Conservation (phyloP, 2,888 invertebrate species). For the Drosophila greeni region DNA sequence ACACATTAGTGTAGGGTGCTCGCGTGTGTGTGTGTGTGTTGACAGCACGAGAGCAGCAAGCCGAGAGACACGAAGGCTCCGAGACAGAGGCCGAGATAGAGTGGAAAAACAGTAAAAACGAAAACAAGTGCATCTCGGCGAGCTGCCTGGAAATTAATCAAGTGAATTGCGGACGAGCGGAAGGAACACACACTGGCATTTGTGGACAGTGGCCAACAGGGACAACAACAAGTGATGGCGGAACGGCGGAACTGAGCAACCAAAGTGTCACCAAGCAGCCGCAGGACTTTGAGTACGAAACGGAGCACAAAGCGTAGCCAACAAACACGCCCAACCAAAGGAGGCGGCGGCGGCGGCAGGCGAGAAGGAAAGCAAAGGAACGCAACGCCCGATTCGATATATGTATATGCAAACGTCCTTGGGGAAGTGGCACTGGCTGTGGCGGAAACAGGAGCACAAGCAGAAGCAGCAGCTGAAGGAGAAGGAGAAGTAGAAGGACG, state of each 20-base stretch:
- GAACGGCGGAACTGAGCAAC: constrained; percentile 13
- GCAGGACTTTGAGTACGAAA: constrained; percentile 21
- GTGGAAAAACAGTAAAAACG: constrained; percentile 2
- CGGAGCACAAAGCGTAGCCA: constrained; percentile 3
- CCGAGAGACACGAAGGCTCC: constrained; percentile 22
- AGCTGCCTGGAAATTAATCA: constrained; percentile 33
- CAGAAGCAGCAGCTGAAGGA: constrained; percentile 31
- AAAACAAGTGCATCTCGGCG: constrained; percentile 32
- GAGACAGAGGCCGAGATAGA: constrained; percentile 3
- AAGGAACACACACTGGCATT: constrained; percentile 1
- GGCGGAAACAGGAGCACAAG: constrained; percentile 29
- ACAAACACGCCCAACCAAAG: constrained; percentile 24
- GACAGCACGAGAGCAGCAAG: constrained; percentile 4
- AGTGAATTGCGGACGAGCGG: constrained; percentile 12
- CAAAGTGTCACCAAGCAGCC: constrained; percentile 11
- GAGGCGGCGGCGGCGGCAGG: not conserved
- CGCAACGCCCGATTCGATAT: constrained; percentile 6
- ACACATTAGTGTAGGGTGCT: not conserved
- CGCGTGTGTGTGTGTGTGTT: not conserved
- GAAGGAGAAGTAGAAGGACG: constrained; percentile 16
- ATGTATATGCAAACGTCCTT: constrained; percentile 40
- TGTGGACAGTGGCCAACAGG: constrained; percentile 18
- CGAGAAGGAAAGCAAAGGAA: constrained; percentile 8
- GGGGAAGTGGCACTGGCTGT: constrained; percentile 34
- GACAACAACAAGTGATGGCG: constrained; percentile 30